Evolutionary conservation across 2,888 invertebrate genomes (phyloP), one percentile per base, ranked within the genome.

Genomic region (Spilarctia lutea): DNA sequence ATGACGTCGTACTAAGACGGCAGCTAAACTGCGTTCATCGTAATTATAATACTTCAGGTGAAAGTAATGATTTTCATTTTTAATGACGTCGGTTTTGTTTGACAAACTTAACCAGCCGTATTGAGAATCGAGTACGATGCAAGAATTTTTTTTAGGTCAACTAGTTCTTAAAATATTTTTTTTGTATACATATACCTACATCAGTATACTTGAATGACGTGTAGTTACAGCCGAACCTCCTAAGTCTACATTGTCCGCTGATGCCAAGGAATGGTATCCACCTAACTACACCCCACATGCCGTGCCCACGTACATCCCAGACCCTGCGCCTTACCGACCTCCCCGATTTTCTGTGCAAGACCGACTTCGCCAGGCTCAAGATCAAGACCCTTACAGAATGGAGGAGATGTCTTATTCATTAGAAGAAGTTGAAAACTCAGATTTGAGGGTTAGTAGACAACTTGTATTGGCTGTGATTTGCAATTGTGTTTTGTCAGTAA

Each of bases 231-330:
- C 87, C 78, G 94, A 94, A 81, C 88, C 91, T 81, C 88, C 94
- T 33, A 95, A 94, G 84, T 96, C 96, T 30, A 96, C 90, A 35
- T 85, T 97, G 78, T 96, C 96, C 68, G 96, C 95, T 27, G 96
- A 96, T 74, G 97, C 97, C 42, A 96, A 96, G 83, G 97, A 97
- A 91, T 97, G 96, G 96, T 96, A 95, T 85, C 97, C 97, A 72
- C 93, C 96, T 33, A 96, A 96, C 84, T 96, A 96, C 88, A 93
- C 91, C 67, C 92, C 91, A 20, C 94, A 93, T 81, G 85, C 89
- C 35, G 89, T 85, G 73, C 90, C 90, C 65, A 84, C 89, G 39
- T 94, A 91, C 84, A 86, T 86, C 60, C 85, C 89, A 60, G 94
- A 95, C 70, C 90, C 93, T 73, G 89, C 88, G 27, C 89, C 90